Evolutionary conservation across 1,140 invertebrate genomes (phyloP).

Genomic region (Seison nebaliae): DNA sequence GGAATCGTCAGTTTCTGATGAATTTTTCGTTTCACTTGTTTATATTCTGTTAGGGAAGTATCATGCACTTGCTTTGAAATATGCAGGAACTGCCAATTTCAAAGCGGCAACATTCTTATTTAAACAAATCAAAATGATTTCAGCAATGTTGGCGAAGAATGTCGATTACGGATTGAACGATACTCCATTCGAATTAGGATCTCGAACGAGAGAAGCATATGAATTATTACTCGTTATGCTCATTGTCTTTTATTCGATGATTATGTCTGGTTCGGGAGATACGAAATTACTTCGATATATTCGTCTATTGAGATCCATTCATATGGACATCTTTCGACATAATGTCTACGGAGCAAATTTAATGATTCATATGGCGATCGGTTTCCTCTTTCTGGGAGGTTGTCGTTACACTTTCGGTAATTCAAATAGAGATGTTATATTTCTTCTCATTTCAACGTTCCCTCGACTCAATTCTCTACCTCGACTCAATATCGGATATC

Average conservation of each 20-base stretch:
- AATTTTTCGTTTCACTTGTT: too few relatives aligned
- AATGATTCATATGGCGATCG: conserved; percentile 70
- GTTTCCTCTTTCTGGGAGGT: conserved; percentile 69
- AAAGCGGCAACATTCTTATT: background rate
- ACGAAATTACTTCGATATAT: conserved; percentile 55
- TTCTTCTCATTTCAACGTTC: background rate
- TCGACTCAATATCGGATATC: background rate
- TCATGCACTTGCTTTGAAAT: conserved; percentile 63
- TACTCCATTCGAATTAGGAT: too few relatives aligned
- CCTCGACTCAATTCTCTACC: background rate
- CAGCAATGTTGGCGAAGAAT: too few relatives aligned
- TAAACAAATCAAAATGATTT: conserved; percentile 12
- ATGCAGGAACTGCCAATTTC: conserved; percentile 62
- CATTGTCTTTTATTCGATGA: conserved; percentile 20
- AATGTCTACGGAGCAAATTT: conserved; percentile 70
- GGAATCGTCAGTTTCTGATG: too few relatives aligned
- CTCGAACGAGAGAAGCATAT: too few relatives aligned
- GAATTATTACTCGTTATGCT: conserved; percentile 11
- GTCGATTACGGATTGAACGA: too few relatives aligned
- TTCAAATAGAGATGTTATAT: background rate
- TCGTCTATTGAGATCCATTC: conserved; percentile 44
- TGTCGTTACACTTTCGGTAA: conserved; percentile 55
- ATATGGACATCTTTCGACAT: conserved; percentile 23
- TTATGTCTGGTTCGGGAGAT: conserved; percentile 76
- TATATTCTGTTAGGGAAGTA: conserved; percentile 75